A percentile compares a stretch with the other conserved stretches of the same genome.
These are phyloP conservation scores for Oreonectes daqikongensis DNA, from an alignment of 2,797 vertebrate species.

Conservation along the genomic window DNA sequence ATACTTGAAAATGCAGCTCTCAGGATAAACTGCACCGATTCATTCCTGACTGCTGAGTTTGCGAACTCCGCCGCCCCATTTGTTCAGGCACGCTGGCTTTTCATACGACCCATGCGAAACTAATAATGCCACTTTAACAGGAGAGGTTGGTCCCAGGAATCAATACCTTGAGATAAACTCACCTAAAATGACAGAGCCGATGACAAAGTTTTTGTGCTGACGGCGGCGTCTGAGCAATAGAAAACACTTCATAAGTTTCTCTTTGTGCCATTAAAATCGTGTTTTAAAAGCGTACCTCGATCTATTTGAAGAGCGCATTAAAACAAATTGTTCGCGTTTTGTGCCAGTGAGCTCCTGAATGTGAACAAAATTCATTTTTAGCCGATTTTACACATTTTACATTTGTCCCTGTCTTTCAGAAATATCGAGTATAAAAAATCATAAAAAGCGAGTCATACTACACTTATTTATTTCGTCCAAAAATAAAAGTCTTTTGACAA, in stretches of 20 bases:
- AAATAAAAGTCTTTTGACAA: neutral
- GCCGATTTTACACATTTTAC: neutral
- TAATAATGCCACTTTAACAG: conserved; percentile 32
- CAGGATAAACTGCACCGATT: conserved; percentile 41
- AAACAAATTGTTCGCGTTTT: neutral
- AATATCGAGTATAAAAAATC: neutral
- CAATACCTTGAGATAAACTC: conserved; percentile 38
- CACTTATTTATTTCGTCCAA: neutral
- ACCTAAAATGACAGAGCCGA: neutral
- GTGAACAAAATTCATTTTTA: neutral
- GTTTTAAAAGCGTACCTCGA: neutral
- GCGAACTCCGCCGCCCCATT: conserved; percentile 31
- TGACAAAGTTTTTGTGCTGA: conserved; percentile 15
- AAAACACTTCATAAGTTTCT: conserved; percentile 2
- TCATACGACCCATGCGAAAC: conserved; percentile 30
- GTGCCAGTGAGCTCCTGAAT: neutral
- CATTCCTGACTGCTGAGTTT: conserved; percentile 49
- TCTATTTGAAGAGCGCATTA: neutral
- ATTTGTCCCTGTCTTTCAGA: neutral
- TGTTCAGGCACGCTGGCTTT: conserved; percentile 42
- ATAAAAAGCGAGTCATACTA: neutral
- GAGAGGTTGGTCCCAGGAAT: conserved; percentile 23
- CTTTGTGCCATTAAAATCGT: neutral
- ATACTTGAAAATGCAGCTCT: conserved; percentile 50
- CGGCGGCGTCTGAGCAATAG: neutral